phyloP scores from a whole-genome alignment of 2,113 vertebrate genomes.

The Calonectris borealis region DNA sequence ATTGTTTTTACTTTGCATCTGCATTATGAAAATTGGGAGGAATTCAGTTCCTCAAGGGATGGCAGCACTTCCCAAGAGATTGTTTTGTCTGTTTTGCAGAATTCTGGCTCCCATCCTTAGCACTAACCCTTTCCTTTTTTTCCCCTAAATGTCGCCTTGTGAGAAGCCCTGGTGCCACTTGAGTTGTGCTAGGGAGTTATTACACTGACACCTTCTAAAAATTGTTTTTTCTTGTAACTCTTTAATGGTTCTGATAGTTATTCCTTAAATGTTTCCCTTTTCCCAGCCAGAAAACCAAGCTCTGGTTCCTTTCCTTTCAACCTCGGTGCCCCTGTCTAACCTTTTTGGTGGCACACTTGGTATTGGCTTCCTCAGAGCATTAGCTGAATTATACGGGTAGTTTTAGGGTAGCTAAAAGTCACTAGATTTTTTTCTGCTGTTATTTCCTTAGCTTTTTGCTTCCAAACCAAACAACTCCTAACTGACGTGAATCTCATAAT shows the following conservation, averaged over 20 bases:
- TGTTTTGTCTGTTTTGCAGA: neutral
- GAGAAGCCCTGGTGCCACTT: neutral
- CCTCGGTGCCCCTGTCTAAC: neutral
- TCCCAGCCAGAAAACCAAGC: neutral
- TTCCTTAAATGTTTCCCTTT: neutral
- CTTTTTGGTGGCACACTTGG: neutral
- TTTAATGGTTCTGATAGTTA: neutral
- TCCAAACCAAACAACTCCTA: neutral
- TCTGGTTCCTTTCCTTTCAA: neutral
- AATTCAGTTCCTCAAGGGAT: neutral
- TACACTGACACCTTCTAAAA: neutral
- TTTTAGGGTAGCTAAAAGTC: neutral
- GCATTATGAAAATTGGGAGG: neutral
- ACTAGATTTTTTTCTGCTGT: neutral
- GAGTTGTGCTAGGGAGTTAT: neutral
- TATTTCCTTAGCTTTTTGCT: neutral
- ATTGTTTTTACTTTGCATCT: neutral
- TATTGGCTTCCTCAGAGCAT: neutral
- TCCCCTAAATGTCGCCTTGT: neutral
- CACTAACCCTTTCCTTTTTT: neutral
- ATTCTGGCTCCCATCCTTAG: neutral
- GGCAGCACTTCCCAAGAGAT: neutral
- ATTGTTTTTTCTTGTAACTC: neutral
- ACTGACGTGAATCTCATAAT: neutral
- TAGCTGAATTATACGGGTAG: fast-evolving